phyloP scores from a whole-genome alignment of 2,797 vertebrate species.

The Clarias fuscus region DNA sequence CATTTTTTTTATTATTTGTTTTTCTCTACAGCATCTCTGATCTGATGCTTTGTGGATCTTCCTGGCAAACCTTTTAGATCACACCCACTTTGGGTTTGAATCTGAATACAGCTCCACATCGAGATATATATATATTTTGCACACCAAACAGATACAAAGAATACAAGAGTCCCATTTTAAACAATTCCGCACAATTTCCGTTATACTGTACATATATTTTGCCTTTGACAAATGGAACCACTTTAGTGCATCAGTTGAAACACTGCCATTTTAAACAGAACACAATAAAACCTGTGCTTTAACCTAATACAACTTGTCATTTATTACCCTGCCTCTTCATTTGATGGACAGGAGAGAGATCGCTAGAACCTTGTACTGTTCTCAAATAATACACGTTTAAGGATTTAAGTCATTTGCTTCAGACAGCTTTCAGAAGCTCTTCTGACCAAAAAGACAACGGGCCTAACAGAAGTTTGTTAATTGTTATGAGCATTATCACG shows the following conservation, averaged over 20 bases:
- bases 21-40: neutral
- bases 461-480: neutral
- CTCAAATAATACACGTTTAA: neutral
- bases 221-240: neutral
- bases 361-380: neutral
- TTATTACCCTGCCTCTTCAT: neutral
- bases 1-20: neutral
- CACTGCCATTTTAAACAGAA: neutral
- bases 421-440: neutral
- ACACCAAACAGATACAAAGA: neutral
- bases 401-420: neutral
- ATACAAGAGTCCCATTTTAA: neutral
- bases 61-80: neutral
- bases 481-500: constrained; percentile 19
- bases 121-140: neutral
- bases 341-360: neutral
- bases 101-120: neutral
- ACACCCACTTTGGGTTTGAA: neutral
- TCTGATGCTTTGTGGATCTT: neutral
- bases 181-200: neutral
- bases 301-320: neutral
- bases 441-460: neutral
- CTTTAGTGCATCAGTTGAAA: neutral
- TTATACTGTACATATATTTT: neutral
- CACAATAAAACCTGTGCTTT: neutral